phyloP scores from a whole-genome alignment of 2,797 vertebrate species.

The Huso huso region DNA sequence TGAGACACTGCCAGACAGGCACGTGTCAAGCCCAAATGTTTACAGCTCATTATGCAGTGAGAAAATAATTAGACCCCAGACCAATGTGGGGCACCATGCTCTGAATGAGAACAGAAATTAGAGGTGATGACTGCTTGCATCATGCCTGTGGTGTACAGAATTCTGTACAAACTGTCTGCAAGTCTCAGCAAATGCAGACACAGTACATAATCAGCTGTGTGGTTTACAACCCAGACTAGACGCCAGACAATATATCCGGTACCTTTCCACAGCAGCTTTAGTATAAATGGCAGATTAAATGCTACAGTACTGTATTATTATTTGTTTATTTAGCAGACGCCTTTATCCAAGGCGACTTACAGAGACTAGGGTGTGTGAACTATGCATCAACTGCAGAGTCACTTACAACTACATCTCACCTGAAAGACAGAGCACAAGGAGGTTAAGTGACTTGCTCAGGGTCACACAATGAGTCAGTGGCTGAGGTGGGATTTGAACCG shows the following conservation, averaged over 20 bases:
- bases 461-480: no score
- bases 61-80: slow-evolving; percentile 20
- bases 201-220: slow-evolving; percentile 35
- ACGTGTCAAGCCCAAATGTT: slow-evolving; percentile 42
- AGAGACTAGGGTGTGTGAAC: no score
- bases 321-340: no score
- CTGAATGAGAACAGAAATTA: background rate
- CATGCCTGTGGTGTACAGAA: slow-evolving; percentile 15
- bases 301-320: no score
- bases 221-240: slow-evolving; percentile 45
- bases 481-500: no score
- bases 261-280: slow-evolving; percentile 23
- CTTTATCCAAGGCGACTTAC: no score
- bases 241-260: slow-evolving; percentile 50
- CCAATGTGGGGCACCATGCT: background rate
- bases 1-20: slow-evolving; percentile 39
- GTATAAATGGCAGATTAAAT: no score
- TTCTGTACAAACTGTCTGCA: background rate
- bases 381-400: no score
- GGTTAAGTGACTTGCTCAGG: no score
- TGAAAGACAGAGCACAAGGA: no score
- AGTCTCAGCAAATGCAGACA: background rate
- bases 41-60: slow-evolving; percentile 29
- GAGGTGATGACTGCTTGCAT: background rate
- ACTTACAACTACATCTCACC: no score